Evolutionary conservation across 2,888 invertebrate species (phyloP), one percentile per base, ranked within the genome.

Genomic region (Rhaphigaster nebulosa): DNA sequence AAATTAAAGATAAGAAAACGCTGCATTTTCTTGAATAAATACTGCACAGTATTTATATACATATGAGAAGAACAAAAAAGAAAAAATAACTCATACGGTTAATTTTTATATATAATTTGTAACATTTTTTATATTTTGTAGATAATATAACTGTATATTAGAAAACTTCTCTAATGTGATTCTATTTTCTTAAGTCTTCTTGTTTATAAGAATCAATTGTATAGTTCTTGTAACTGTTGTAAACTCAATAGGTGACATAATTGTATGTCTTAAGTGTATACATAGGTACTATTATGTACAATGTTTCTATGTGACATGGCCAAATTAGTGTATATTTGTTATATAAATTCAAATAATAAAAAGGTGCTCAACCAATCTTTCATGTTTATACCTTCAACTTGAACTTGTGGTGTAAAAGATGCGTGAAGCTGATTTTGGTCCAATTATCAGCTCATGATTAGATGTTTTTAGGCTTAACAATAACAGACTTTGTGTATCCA

Each of bases 311-410:
- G 60, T 60, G 60, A 88, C 54, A 88, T 88, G 88, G 88, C 88
- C 88, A 88, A 88, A 88, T 88, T 88, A 88, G 88, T 88, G 88
- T 88, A 88, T 88, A 88, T 88, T 88, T 88, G 88, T 88, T 65
- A 88, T 65, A 65, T 87, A 88, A 87, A 88, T 88, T 60, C 38
- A 88, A 88, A 88, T n/a, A 54, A 60, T 87, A 84, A 84, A 84
- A 84, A 41, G 41, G 84, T 84, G 45, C 45, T 84, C 84, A 84
- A 84, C 45, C 45, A 41, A 45, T 84, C 4, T 26, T 84, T n/a
- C n/a, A 23, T 41, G 18, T 45, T 45, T 50, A 5, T 84, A 84
- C 84, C 70, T 76, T 34, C 34, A 38, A 29, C 65, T 65, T 65
- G 60, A n/a, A 60, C n/a, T 60, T n/a, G 13, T n/a, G n/a, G 12